phyloP scores from a whole-genome alignment of 2,113 vertebrate genomes.

The Hippoglossus stenolepis region DNA sequence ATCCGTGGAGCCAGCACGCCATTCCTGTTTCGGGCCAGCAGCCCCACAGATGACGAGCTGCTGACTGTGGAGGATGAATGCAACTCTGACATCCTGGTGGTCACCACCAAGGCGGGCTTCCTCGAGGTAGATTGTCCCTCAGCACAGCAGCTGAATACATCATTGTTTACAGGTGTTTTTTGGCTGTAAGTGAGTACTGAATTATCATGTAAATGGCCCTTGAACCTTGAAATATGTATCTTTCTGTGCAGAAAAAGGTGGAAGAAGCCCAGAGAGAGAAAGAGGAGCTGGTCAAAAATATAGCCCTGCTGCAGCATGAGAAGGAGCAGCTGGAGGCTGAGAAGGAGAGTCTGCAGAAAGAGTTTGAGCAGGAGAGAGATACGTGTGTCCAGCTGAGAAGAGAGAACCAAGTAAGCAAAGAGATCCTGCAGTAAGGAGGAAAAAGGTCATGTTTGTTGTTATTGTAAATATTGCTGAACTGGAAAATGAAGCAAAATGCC shows the following conservation, averaged over 20 bases:
- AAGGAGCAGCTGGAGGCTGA: constrained; percentile 87
- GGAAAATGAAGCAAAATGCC: constrained; percentile 2
- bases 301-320: constrained; percentile 89
- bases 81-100: constrained; percentile 97
- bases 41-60: constrained; percentile 92
- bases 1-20: constrained; percentile 98
- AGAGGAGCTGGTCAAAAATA: constrained; percentile 89
- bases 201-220: background rate
- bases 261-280: constrained; percentile 95
- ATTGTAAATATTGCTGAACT: constrained; percentile 1
- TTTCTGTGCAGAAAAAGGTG: constrained; percentile 89
- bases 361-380: constrained; percentile 86
- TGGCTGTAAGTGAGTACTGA: background rate
- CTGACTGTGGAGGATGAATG: constrained; percentile 97
- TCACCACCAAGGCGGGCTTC: constrained; percentile 95
- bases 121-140: constrained; percentile 86
- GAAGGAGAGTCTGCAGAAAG: constrained; percentile 87
- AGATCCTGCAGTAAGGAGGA: background rate
- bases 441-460: background rate
- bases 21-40: constrained; percentile 94
- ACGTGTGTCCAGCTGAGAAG: constrained; percentile 84
- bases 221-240: background rate
- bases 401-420: constrained; percentile 88
- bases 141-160: background rate
- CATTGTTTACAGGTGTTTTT: background rate